A percentile compares a stretch with the other conserved stretches of the same genome.
phyloP scores from a whole-genome alignment of 2,888 invertebrate genomes.

The Hemistola chrysoprasaria region DNA sequence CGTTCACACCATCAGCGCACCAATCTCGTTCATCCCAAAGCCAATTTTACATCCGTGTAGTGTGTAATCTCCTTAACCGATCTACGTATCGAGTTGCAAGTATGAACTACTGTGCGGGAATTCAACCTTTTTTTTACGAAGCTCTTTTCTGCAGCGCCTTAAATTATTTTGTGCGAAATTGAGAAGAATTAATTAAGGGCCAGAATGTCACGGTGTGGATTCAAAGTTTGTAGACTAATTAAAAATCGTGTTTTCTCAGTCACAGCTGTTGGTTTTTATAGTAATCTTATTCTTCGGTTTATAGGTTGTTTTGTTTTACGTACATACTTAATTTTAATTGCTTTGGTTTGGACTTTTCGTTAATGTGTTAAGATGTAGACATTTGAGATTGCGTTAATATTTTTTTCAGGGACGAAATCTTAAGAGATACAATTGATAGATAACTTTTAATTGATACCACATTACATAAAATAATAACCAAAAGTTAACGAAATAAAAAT shows the following conservation, averaged over 20 bases:
- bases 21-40: constrained; percentile 15
- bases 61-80: constrained; percentile 55
- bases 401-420: no score
- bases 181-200: constrained; percentile 29
- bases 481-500: no score
- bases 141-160: no score
- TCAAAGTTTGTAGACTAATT: constrained; percentile 20
- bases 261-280: constrained; percentile 31
- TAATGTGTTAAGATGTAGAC: no score
- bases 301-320: no score
- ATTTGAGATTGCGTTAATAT: no score
- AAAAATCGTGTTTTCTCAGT: constrained; percentile 15
- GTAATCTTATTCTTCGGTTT: not conserved
- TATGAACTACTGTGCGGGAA: constrained; percentile 7
- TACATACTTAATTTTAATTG: no score
- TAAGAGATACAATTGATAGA: no score
- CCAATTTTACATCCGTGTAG: constrained; percentile 21
- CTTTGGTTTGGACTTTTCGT: no score
- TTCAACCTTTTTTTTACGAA: not conserved
- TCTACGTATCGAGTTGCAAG: constrained; percentile 64
- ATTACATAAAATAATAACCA: no score
- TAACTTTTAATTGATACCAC: no score
- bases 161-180: constrained; percentile 16
- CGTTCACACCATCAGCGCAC: constrained; percentile 33
- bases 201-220: constrained; percentile 22